Evolutionary conservation across 1,140 invertebrate genomes (phyloP).

Genomic region (Ridgeia piscesae): DNA sequence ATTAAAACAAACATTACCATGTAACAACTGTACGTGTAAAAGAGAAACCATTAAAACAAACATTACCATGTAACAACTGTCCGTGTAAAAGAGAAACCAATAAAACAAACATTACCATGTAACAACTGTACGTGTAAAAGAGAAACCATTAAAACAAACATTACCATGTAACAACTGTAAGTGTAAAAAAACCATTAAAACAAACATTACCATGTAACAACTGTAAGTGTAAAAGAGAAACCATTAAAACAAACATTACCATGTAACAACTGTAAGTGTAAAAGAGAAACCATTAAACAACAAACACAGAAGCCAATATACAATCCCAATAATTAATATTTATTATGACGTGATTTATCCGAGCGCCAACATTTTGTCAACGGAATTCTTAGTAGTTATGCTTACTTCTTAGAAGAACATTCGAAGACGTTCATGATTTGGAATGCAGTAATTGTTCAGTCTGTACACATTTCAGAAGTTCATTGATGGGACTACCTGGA

Average conservation of each 20-base stretch:
- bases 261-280: neutral
- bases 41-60: neutral
- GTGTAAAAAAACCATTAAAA: neutral
- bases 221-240: neutral
- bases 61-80: neutral
- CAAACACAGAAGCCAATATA: neutral
- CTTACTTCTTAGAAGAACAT: too few relatives aligned
- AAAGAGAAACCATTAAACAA: slow-evolving; percentile 8
- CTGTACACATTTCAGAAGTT: too few relatives aligned
- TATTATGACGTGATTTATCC: neutral
- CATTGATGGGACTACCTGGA: too few relatives aligned
- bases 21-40: neutral
- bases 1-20: slow-evolving; percentile 12
- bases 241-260: neutral
- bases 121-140: neutral
- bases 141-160: neutral
- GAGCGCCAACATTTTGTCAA: neutral
- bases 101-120: neutral
- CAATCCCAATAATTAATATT: neutral
- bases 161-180: neutral
- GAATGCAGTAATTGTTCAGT: neutral
- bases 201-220: neutral
- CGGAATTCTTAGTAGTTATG: neutral
- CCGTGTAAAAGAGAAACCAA: too few relatives aligned
- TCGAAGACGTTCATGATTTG: too few relatives aligned